A percentile compares a stretch with the other conserved stretches of the same genome.
Evolutionary conservation across 2,888 invertebrate species (phyloP).

Genomic region (Choreutis nemorana): DNA sequence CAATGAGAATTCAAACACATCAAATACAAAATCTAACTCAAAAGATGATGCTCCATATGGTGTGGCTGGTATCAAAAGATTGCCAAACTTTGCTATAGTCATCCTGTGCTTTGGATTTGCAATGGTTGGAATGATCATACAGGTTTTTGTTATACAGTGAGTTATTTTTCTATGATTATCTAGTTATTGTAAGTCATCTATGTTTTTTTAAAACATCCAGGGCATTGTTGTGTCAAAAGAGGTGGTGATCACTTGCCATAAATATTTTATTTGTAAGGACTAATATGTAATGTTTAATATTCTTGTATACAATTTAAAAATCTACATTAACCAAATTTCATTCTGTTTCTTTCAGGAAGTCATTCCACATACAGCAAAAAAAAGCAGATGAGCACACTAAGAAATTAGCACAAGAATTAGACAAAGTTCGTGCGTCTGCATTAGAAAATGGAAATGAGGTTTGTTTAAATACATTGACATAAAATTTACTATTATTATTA

Average conservation of each 20-base stretch:
- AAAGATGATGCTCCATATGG: slow-evolving; percentile 54
- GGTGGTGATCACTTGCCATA: too few relatives aligned
- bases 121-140: slow-evolving; percentile 64
- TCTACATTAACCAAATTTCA: too few relatives aligned
- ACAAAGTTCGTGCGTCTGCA: slow-evolving; percentile 59
- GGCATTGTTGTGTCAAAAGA: too few relatives aligned
- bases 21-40: too few relatives aligned
- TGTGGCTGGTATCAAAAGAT: slow-evolving; percentile 61
- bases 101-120: slow-evolving; percentile 64
- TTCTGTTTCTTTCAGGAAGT: slow-evolving; percentile 42
- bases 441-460: slow-evolving; percentile 64
- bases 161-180: slow-evolving; percentile 7
- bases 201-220: not conserved
- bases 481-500: too few relatives aligned
- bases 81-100: slow-evolving; percentile 70
- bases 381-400: slow-evolving; percentile 52
- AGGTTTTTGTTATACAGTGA: slow-evolving; percentile 70
- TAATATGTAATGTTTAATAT: too few relatives aligned
- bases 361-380: slow-evolving; percentile 53
- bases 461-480: not conserved
- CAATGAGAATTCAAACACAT: slow-evolving; percentile 12
- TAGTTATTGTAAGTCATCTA: not conserved
- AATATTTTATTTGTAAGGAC: too few relatives aligned
- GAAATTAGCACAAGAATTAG: slow-evolving; percentile 53
- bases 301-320: too few relatives aligned